A percentile compares a stretch with the other conserved stretches of the same genome.
Evolutionary conservation across 2,888 invertebrate species (phyloP).

Genomic region (Scaeva pyrastri): DNA sequence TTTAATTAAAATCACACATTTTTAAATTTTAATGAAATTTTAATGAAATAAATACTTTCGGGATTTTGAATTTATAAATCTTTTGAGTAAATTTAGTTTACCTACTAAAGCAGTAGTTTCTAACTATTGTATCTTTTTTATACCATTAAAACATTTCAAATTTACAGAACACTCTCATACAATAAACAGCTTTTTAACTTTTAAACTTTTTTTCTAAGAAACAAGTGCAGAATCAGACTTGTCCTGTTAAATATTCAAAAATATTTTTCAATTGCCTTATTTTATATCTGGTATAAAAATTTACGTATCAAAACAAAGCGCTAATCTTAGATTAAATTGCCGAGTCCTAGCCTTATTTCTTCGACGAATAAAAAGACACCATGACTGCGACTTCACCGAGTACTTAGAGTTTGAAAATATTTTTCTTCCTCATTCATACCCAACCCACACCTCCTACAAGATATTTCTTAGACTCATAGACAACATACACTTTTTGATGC

Average conservation of each 20-base stretch:
- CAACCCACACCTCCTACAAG: neutral
- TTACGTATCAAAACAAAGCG: neutral
- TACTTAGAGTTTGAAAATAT: constrained; percentile 17
- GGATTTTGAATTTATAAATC: too few species aligned
- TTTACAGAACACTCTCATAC: too few species aligned
- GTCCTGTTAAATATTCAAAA: too few species aligned
- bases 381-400: constrained; percentile 9
- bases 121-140: too few species aligned
- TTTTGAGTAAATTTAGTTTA: too few species aligned
- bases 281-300: neutral
- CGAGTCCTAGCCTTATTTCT: neutral
- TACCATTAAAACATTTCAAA: too few species aligned
- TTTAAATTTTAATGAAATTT: too few species aligned
- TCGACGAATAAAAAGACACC: neutral
- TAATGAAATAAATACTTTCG: too few species aligned
- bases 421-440: neutral
- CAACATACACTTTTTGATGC: neutral
- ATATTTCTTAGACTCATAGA: neutral
- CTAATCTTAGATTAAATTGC: neutral
- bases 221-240: neutral
- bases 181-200: too few species aligned
- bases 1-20: too few species aligned
- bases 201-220: neutral
- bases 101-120: too few species aligned
- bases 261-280: too few species aligned